Evolutionary conservation across 1,140 invertebrate species (phyloP).

Genomic region (Drosophila dunni): DNA sequence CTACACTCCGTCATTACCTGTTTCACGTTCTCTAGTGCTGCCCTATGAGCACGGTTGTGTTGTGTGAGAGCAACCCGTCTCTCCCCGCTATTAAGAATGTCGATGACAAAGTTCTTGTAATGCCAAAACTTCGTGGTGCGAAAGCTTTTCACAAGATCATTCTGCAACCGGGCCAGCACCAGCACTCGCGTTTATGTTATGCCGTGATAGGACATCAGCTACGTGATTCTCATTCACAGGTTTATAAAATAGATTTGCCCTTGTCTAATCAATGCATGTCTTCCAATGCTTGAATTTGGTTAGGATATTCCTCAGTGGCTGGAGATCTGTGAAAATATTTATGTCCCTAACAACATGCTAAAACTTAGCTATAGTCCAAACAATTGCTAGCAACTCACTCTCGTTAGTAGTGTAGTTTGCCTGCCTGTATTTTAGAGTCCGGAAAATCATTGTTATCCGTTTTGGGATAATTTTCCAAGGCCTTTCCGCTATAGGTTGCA

Average conservation of each 20-base stretch:
- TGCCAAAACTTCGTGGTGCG: not conserved
- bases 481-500: too few species aligned
- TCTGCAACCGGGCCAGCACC: too few species aligned
- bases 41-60: conserved; percentile 7
- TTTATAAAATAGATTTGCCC: conserved; percentile 19
- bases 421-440: not conserved
- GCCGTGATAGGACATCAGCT: not conserved
- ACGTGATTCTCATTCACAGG: not conserved
- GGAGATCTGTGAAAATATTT: too few species aligned
- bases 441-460: conserved; percentile 6
- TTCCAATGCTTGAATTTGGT: conserved; percentile 31
- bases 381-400: too few species aligned
- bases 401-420: not conserved
- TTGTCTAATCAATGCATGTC: conserved; percentile 2
- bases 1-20: conserved; percentile 3
- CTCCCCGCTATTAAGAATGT: not conserved
- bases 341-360: too few species aligned
- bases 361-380: too few species aligned
- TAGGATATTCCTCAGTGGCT: too few species aligned
- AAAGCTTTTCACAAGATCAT: conserved; percentile 2
- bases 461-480: too few species aligned
- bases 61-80: conserved; percentile 1
- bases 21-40: not conserved
- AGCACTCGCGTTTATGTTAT: too few species aligned
- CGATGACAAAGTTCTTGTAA: too few species aligned